Evolutionary conservation across 2,113 vertebrate species (phyloP), one percentile per base, ranked within the genome.

Genomic region (Rhynchomys soricoides): DNA sequence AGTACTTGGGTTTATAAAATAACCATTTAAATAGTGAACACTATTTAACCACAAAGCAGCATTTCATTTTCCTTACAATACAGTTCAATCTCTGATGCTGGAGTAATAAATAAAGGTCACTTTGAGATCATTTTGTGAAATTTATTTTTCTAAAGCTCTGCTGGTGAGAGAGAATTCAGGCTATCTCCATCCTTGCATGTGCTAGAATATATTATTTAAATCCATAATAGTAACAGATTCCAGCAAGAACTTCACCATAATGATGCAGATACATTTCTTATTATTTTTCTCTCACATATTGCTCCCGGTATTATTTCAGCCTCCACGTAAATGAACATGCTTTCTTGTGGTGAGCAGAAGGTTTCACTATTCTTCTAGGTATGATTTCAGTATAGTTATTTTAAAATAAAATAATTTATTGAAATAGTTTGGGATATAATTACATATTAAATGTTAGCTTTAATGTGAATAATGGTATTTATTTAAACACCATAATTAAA

Each of bases 201-300:
- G 9, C 12, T 34, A 68, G 21, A 45, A 77, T 48, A 24, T 68
- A 82, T 89, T 71, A 24, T 64, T 89, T 83, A 92, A 24, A 88
- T 81, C 31, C 74, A 50, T 29, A 66, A 70, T 43, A 89, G 79
- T 86, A 82, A 70, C 45, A 22, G 17, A 89, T n/a, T 2, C 55
- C 31, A 95, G 68, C 37, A 40, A 85, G 34, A 79, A 79, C 7
- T 90, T 90, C 13, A 74, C 1, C 3, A n/a, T 70, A 8, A 52
- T 66, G 77, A 86, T 52, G 34, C 1, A 86, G 82, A 73, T 66
- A 29, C 48, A 43, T 68, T 91, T 45, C 66, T 45, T 87, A 48
- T 85, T 91, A 52, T 57, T 91, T 52, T 89, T 89, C 8, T 86
- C 31, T 85, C 31, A 85, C 52, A 92, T 4, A 59, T 97, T 91